These are phyloP conservation scores for Galleria mellonella DNA, from an alignment of 1,140 invertebrate species.

Conservation along the genomic window DNA sequence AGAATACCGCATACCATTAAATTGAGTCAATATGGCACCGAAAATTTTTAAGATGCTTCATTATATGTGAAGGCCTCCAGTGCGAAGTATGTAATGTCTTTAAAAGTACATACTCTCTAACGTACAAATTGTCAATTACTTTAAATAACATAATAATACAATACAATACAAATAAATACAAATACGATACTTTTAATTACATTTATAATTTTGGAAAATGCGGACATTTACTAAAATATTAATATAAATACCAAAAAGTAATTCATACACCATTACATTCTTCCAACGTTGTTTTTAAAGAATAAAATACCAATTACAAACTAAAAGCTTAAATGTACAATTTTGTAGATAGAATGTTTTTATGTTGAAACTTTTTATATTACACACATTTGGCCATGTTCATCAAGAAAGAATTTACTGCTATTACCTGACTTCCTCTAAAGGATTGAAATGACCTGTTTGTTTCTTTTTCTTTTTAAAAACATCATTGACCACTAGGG, in stretches of 20 bases:
- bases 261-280: not conserved
- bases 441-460: not conserved
- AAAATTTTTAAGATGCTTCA: too few species aligned
- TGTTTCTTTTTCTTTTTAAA: too few species aligned
- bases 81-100: too few species aligned
- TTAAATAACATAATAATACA: too few species aligned
- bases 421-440: constrained; percentile 2
- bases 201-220: too few species aligned
- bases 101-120: too few species aligned
- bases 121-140: too few species aligned
- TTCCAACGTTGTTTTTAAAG: not conserved
- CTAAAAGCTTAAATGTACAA: not conserved
- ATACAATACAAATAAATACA: too few species aligned
- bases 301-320: not conserved
- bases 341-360: not conserved
- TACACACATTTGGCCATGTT: not conserved
- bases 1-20: not conserved
- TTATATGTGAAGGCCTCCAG: too few species aligned
- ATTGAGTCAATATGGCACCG: not conserved
- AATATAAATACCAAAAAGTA: not conserved
- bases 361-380: too few species aligned
- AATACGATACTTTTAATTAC: too few species aligned
- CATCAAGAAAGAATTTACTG: constrained; percentile 1
- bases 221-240: not conserved
- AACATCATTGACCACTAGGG: too few species aligned